phyloP scores from a whole-genome alignment of 2,113 vertebrate genomes.

The Tychaedon coryphoeus region DNA sequence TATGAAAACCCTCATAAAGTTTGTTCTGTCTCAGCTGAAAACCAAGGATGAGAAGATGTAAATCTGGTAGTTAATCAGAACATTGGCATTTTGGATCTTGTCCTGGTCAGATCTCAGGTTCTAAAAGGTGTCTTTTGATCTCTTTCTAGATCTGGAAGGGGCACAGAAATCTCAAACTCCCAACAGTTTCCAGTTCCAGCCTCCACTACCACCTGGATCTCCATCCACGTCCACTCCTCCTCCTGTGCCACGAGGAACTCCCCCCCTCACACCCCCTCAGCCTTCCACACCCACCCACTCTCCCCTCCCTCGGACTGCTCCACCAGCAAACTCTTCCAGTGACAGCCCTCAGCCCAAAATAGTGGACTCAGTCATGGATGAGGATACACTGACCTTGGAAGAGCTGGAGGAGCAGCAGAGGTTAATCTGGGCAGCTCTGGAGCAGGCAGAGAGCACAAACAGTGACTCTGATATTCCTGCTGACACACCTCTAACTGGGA shows the following conservation, averaged over 20 bases:
- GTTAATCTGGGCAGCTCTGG: constrained; percentile 89
- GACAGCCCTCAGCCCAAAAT: constrained; percentile 65
- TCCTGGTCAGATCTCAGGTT: neutral
- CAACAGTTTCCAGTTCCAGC: constrained; percentile 82
- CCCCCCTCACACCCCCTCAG: constrained; percentile 70
- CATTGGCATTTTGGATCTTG: neutral
- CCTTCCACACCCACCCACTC: constrained; percentile 75
- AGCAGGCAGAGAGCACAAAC: constrained; percentile 83
- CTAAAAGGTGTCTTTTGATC: neutral
- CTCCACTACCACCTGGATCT: constrained; percentile 82
- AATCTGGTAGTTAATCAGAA: neutral
- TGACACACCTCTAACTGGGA: constrained; percentile 80
- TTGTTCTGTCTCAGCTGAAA: neutral
- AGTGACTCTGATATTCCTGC: constrained; percentile 85
- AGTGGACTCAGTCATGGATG: constrained; percentile 73
- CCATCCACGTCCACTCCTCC: constrained; percentile 79
- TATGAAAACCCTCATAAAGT: neutral
- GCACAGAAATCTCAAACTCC: constrained; percentile 45
- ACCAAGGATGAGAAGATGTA: neutral
- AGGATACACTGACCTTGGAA: constrained; percentile 89
- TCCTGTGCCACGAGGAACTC: constrained; percentile 84
- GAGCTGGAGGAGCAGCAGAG: constrained; percentile 96
- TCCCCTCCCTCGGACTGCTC: constrained; percentile 83
- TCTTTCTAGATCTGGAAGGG: constrained; percentile 67
- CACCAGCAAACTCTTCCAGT: constrained; percentile 71